phyloP scores from a whole-genome alignment of 2,797 vertebrate genomes.

The Synaphobranchus kaupii region DNA sequence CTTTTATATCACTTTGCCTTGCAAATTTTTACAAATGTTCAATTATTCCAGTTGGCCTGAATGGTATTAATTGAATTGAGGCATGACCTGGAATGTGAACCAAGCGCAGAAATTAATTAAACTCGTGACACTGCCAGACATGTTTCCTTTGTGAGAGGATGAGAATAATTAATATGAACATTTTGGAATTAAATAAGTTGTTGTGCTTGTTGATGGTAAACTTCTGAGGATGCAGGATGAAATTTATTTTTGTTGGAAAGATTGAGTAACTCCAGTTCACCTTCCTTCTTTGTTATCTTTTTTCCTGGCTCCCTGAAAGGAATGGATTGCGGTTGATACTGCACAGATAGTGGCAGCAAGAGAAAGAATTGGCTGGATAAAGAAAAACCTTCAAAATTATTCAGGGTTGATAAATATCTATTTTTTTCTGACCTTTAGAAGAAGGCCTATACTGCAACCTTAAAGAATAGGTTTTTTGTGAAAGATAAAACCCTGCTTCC shows the following conservation, averaged over 20 bases:
- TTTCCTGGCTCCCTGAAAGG: conserved; percentile 36
- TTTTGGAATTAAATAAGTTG: conserved; percentile 73
- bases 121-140: conserved; percentile 84
- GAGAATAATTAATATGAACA: conserved; percentile 84
- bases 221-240: conserved; percentile 24
- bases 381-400: conserved; percentile 45
- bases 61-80: conserved; percentile 77
- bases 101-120: conserved; percentile 83
- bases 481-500: conserved; percentile 31
- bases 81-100: conserved; percentile 68
- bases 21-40: conserved; percentile 56
- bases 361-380: conserved; percentile 35
- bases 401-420: conserved; percentile 45
- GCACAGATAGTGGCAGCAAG: conserved; percentile 35
- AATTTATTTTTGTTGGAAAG: conserved; percentile 8
- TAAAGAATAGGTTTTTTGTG: conserved; percentile 27
- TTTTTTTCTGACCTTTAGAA: conserved; percentile 50
- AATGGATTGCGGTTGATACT: conserved; percentile 34
- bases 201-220: conserved; percentile 68
- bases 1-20: conserved; percentile 54
- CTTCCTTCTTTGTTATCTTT: conserved; percentile 33
- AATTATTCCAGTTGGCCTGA: conserved; percentile 58
- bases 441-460: conserved; percentile 42
- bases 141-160: conserved; percentile 84
- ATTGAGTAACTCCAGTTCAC: conserved; percentile 35